phyloP scores from a whole-genome alignment of 2,888 invertebrate genomes.

The Xanthia icteritia region DNA sequence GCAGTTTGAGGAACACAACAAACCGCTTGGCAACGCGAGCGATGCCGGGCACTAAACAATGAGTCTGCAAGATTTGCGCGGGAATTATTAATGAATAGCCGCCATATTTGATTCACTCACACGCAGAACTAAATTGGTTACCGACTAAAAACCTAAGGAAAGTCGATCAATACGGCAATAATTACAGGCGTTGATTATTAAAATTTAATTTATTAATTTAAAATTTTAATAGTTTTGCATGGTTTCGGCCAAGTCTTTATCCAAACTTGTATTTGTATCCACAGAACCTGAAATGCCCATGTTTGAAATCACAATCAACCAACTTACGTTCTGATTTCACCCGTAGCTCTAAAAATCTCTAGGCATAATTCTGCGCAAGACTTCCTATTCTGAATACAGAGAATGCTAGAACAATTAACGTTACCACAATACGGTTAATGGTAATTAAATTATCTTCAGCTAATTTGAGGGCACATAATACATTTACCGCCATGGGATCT shows the following conservation, averaged over 20 bases:
- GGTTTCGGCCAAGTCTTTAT: background rate
- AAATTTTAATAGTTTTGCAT: background rate
- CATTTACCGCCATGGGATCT: too few species aligned
- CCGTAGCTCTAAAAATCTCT: background rate
- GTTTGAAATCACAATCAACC: background rate
- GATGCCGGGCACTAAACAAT: slow-evolving; percentile 56
- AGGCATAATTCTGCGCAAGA: background rate
- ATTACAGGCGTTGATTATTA: background rate
- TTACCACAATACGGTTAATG: slow-evolving; percentile 26
- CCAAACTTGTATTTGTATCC: background rate
- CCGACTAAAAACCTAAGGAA: background rate
- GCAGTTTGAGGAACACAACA: slow-evolving; percentile 54
- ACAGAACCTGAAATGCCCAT: background rate
- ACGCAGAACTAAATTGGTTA: slow-evolving; percentile 35
- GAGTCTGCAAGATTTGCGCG: slow-evolving; percentile 64
- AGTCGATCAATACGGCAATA: background rate
- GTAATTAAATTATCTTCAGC: slow-evolving; percentile 24
- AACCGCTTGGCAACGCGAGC: slow-evolving; percentile 42
- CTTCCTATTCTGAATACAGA: slow-evolving; percentile 21
- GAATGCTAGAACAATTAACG: slow-evolving; percentile 30
- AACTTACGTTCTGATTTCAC: background rate
- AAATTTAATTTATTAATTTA: background rate
- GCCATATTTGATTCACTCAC: slow-evolving; percentile 68
- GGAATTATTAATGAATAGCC: slow-evolving; percentile 77
- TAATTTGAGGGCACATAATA: slow-evolving; percentile 18